Evolutionary conservation across 2,797 vertebrate species (phyloP).

Genomic region (Tokudaia tokunoshimensis): DNA sequence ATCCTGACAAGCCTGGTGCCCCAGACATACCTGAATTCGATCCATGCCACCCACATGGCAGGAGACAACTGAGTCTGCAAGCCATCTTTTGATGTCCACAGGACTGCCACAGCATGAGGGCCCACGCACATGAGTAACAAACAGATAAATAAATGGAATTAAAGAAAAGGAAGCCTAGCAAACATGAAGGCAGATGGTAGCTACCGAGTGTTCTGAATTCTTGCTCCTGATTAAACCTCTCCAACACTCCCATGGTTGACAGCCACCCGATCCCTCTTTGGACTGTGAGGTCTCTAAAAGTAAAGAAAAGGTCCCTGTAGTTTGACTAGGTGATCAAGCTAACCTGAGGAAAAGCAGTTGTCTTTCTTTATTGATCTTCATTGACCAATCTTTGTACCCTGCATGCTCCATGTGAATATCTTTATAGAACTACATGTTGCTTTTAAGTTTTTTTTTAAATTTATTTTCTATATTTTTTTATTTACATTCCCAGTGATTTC

Average conservation of each 20-base stretch:
- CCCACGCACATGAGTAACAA: neutral
- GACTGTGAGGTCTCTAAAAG: neutral
- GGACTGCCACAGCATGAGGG: neutral
- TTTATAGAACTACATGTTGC: too few species aligned
- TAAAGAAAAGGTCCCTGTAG: neutral
- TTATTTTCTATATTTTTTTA: too few species aligned
- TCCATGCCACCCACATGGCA: neutral
- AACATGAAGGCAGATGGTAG: constrained; percentile 40
- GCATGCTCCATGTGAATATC: too few species aligned
- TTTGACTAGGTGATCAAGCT: too few species aligned
- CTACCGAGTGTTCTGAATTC: neutral
- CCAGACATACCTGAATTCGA: neutral
- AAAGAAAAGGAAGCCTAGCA: constrained; percentile 14
- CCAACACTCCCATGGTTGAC: neutral
- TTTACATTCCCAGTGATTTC: too few species aligned
- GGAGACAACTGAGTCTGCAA: neutral
- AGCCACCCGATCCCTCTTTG: neutral
- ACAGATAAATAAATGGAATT: too few species aligned
- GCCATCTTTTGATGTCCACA: neutral
- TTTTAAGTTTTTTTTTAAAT: too few species aligned
- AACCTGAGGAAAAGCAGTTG: too few species aligned
- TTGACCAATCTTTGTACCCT: too few species aligned
- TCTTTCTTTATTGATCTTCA: too few species aligned
- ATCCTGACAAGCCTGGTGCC: too few species aligned
- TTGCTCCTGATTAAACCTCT: constrained; percentile 23